Conservation (phyloP, 1,140 invertebrate genomes). For the Oedothorax gibbosus region DNA sequence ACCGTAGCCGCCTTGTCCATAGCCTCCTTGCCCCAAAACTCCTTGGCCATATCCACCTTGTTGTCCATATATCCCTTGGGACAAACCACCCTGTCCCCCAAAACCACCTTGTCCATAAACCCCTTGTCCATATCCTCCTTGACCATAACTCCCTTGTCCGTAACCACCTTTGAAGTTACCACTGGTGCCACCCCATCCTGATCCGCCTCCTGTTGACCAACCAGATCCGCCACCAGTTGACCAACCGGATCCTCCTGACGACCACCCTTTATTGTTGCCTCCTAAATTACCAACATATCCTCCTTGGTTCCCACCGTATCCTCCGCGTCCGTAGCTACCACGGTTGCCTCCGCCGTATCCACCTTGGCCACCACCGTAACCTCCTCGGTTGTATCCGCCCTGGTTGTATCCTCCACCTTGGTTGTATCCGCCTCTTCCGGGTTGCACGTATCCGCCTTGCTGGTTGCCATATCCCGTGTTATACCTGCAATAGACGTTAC, state of each 20-base stretch:
- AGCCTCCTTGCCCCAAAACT: neutral
- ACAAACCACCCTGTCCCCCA: neutral
- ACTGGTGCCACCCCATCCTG: conserved; percentile 31
- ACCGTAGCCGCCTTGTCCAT: conserved; percentile 17
- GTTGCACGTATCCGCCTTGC: conserved; percentile 1
- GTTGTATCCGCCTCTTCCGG: neutral
- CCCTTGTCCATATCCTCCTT: conserved; percentile 16
- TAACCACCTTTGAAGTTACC: neutral
- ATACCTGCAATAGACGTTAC: neutral
- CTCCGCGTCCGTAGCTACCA: neutral
- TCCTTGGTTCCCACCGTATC: neutral
- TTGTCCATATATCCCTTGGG: neutral
- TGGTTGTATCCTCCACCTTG: neutral
- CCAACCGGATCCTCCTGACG: neutral
- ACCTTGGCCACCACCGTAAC: conserved; percentile 12
- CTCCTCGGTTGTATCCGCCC: neutral
- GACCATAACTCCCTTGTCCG: neutral
- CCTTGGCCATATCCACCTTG: conserved; percentile 4
- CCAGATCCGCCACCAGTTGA: neutral
- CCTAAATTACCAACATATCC: conserved; percentile 18
- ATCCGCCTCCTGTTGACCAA: conserved; percentile 9
- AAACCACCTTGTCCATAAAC: conserved; percentile 16
- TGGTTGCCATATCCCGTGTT: neutral
- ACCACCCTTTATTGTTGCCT: conserved; percentile 31
- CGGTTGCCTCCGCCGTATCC: neutral